Conservation (phyloP, 2,888 invertebrate genomes). For the Pristionchus mayeri region DNA sequence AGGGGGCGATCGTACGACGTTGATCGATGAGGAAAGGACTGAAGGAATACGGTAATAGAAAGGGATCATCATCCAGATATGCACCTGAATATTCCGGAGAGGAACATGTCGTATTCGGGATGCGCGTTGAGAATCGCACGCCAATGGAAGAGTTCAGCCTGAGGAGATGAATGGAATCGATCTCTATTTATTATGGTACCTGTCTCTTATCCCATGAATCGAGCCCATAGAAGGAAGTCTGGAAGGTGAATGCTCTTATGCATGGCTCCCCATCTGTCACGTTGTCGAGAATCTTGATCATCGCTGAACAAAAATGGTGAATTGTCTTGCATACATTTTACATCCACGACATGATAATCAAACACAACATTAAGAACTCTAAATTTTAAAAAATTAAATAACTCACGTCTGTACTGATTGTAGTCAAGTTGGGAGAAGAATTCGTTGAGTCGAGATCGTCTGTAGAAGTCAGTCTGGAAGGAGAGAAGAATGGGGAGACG, state of each 20-base stretch:
- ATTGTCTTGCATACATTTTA: no score
- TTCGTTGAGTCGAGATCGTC: conserved; percentile 69
- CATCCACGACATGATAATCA: no score
- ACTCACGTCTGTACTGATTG: conserved; percentile 69
- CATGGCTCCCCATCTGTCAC: conserved; percentile 72
- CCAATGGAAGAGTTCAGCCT: conserved; percentile 74
- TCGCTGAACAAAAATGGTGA: conserved; percentile 59
- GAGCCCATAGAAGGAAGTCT: conserved; percentile 74
- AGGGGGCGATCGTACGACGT: conserved; percentile 74
- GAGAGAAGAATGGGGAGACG: not conserved
- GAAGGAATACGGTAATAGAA: not conserved
- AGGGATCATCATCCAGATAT: not conserved
- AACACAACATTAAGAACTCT: no score
- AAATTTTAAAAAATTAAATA: not conserved
- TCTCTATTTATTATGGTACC: not conserved
- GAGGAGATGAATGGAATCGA: conserved; percentile 1
- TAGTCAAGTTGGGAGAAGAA: conserved; percentile 75
- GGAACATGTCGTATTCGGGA: conserved; percentile 74
- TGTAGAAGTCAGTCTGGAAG: conserved; percentile 71
- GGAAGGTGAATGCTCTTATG: conserved; percentile 74
- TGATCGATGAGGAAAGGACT: conserved; percentile 75
- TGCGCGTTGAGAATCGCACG: conserved; percentile 71
- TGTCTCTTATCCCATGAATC: conserved; percentile 76
- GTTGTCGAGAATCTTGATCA: conserved; percentile 69
- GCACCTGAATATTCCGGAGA: conserved; percentile 72